Evolutionary conservation across 2,797 vertebrate species (phyloP).

Genomic region (Pseudomugil gertrudae): DNA sequence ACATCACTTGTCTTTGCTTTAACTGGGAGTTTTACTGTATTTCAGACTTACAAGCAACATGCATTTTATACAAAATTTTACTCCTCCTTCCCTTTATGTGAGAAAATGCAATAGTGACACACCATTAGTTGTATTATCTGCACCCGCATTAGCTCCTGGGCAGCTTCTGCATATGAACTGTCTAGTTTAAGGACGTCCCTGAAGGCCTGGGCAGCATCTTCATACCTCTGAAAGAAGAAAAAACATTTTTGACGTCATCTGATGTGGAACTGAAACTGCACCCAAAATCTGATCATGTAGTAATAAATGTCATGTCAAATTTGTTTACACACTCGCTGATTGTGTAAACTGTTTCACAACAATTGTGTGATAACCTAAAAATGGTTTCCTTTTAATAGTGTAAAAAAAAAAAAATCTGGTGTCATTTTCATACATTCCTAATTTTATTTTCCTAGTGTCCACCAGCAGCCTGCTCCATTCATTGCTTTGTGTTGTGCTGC

Average conservation of each 20-base stretch:
- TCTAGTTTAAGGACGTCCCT: conserved; percentile 81
- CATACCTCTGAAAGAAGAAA: conserved; percentile 77
- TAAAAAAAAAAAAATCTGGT: too few relatives aligned
- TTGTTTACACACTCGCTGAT: background rate
- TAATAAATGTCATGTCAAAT: background rate
- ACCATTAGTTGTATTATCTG: conserved; percentile 81
- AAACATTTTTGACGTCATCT: background rate
- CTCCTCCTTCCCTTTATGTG: too few relatives aligned
- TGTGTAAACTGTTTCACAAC: too few relatives aligned
- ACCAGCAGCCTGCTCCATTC: too few relatives aligned
- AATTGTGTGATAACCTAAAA: too few relatives aligned
- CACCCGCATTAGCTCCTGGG: conserved; percentile 81
- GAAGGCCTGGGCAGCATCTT: conserved; percentile 82
- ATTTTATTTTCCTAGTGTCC: too few relatives aligned
- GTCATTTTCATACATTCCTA: too few relatives aligned
- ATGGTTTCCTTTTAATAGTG: too few relatives aligned
- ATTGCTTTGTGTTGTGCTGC: too few relatives aligned
- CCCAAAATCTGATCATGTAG: background rate
- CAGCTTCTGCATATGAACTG: conserved; percentile 77
- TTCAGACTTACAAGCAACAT: background rate
- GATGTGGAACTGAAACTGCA: background rate
- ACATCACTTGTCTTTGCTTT: background rate
- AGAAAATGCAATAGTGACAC: conserved; percentile 13
- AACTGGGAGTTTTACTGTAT: background rate
- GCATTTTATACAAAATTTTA: background rate